Conservation (phyloP, 2,113 vertebrate species). For the Pangasianodon gigas region DNA sequence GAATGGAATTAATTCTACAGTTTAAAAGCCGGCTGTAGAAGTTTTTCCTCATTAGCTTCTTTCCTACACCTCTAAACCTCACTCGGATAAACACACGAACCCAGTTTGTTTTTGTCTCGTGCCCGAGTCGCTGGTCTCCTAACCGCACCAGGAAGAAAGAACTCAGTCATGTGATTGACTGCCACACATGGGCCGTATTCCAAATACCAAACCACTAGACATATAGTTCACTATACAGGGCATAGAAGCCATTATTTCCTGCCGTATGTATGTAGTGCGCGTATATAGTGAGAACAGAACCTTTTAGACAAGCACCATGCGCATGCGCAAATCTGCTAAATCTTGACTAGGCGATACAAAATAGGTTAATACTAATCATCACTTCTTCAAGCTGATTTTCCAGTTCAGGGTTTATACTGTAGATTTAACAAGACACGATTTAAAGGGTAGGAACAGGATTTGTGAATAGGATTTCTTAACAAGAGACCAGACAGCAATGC, state of each 20-base stretch:
- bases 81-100: background rate
- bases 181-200: background rate
- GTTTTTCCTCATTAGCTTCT: background rate
- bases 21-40: background rate
- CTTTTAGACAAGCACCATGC: background rate
- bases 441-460: background rate
- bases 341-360: background rate
- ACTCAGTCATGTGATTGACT: conserved; percentile 40
- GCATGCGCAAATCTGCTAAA: background rate
- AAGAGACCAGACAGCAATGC: background rate
- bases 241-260: background rate
- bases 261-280: background rate
- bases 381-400: background rate
- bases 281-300: background rate
- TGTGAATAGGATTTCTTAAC: background rate
- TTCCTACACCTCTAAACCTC: no score
- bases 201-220: background rate
- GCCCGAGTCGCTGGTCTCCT: conserved; percentile 1
- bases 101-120: conserved; percentile 37
- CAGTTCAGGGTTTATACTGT: background rate
- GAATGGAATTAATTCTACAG: background rate
- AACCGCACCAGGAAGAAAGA: conserved; percentile 21
- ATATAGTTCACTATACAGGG: background rate
- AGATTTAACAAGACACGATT: background rate
- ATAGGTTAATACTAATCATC: background rate